A percentile compares a stretch with the other conserved stretches of the same genome.
phyloP scores from a whole-genome alignment of 2,888 invertebrate species.

The Phlogophora meticulosa region DNA sequence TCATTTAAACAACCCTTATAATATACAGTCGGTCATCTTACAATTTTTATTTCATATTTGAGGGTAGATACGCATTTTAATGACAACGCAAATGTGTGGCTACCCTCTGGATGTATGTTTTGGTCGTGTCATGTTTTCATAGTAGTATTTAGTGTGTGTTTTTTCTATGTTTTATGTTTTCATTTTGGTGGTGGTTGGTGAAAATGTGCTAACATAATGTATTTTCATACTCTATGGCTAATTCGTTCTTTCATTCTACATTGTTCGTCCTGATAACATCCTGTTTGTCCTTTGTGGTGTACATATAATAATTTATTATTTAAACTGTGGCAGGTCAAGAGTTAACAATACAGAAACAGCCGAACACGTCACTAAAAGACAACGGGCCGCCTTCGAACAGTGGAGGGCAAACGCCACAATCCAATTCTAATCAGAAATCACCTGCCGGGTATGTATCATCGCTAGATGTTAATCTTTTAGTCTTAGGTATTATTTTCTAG shows the following conservation, averaged over 20 bases:
- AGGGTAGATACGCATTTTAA: constrained; percentile 55
- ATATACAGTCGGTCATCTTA: constrained; percentile 43
- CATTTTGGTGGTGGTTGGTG: constrained; percentile 89
- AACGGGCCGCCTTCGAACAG: constrained; percentile 90
- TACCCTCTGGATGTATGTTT: constrained; percentile 34
- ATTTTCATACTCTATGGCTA: constrained; percentile 90
- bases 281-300: constrained; percentile 34
- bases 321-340: constrained; percentile 93
- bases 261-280: constrained; percentile 55
- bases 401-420: constrained; percentile 88
- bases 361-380: constrained; percentile 97
- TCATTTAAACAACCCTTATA: constrained; percentile 2
- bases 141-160: constrained; percentile 56
- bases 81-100: constrained; percentile 26
- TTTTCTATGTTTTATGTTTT: constrained; percentile 69
- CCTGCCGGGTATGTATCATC: constrained; percentile 92
- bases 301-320: constrained; percentile 55
- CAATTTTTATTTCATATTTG: constrained; percentile 33
- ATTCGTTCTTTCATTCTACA: constrained; percentile 83
- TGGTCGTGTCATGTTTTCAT: constrained; percentile 60
- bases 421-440: constrained; percentile 92
- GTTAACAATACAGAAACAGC: constrained; percentile 98
- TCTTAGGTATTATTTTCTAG: not conserved
- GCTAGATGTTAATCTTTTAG: not conserved
- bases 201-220: constrained; percentile 90